Base-by-base conservation (phyloP, 2,113 vertebrate species). In the Saccopteryx leptura region DNA sequence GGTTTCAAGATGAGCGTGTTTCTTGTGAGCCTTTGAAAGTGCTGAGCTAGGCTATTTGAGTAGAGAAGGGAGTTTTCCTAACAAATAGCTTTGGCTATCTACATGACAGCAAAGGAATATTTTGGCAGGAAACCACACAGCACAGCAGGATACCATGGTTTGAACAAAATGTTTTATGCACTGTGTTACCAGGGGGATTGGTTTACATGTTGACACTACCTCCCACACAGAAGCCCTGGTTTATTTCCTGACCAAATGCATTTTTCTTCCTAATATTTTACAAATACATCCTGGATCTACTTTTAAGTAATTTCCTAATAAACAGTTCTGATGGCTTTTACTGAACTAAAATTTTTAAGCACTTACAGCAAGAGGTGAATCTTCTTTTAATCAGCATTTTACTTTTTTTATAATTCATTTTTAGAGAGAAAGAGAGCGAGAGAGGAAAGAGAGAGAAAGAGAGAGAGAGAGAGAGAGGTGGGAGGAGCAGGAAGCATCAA, bases 121-220 rank as follows among this genome's bases (percentile, higher is more conserved):
- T 94, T 97, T 97, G 97, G 97, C 96, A 97, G 96, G 92, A 94
- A 96, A 89, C 63, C 50, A 83, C 56, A 89, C 50, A 93, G 84
- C 94, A 94, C 96, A 97, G 96, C 97, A 96, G 86, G 95, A 63
- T 58, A 92, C 46, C 48, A 69, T 80, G 82, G 85, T 96, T 86
- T 89, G 97, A 95, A 97, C 97, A 98, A 97, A 97, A 97, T 97
- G 96, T 97, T 98, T 96, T 87, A 71, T 94, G 96, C 94, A 94
- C 66, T 91, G 28, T 96, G 92, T 93, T 91, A 96, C 90, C 94
- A 72, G 66, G 95, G 96, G 96, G 92, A 97, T 94, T 95, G 78
- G 56, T 91, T 83, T 95, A 75, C 92, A 87, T 94, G 94, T 94
- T 89, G 96, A 97, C 75, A 96, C 79, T 94, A 80, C 88, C 48